Evolutionary conservation across 2,888 invertebrate species (phyloP), one percentile per base, ranked within the genome.

Genomic region (Hyppa rectilinea): DNA sequence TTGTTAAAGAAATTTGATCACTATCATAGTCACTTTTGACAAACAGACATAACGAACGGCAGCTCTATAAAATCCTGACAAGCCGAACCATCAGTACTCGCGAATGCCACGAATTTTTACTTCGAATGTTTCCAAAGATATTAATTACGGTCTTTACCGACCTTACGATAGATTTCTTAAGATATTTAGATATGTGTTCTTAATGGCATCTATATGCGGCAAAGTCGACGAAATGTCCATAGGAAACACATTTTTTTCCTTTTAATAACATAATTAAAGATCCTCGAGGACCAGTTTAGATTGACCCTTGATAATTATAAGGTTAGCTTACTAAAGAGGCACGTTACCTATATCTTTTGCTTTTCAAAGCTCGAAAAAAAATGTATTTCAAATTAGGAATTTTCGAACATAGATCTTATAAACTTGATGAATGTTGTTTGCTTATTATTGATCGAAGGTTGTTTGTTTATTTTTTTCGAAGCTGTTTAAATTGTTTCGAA

Each of bases 251-350:
- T 90, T 92, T 92, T 91, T 92, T 90, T 88, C 66, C 83, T 91
- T 88, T 90, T 88, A 92, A 93, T 92, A 92, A 92, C 92, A 91
- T 93, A 92, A 93, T 93, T 91, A 93, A 92, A 87, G 86, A 77
- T 81, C 82, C 78, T 82, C 58, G 31, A 68, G 61, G 56, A 78
- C 85, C 88, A 85, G 49, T 76, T 81, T 84, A 85, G 75, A 83
- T 87, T 79, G 84, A 81, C 31, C 87, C 56, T 34, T 69, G 84
- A 87, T 88, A 79, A 73, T 53, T 56, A 73, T 47, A 63, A 53
- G 6, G 17, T 62, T 66, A 29, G 53, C 23, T 31, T 31, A 47
- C 6, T 31, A 61, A 43, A 74, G n/a, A 64, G 80, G 87, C n/a
- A n/a, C 87, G 85, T 84, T 88, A 87, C 88, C 80, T n/a, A n/a